phyloP scores from a whole-genome alignment of 2,113 vertebrate genomes.

The Natator depressus region DNA sequence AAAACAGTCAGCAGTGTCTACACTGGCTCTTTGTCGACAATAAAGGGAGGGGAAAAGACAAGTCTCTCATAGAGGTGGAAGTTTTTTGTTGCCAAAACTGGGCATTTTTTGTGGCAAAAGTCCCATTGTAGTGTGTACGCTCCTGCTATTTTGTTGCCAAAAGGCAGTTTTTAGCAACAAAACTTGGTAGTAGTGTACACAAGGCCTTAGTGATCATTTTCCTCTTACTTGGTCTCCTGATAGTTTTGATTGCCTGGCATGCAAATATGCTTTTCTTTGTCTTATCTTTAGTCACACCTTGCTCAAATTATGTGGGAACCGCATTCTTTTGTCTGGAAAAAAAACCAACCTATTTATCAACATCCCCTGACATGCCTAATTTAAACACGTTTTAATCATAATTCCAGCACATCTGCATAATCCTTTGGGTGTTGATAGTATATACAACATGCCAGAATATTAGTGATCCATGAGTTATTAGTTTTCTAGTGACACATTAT shows the following conservation, averaged over 20 bases:
- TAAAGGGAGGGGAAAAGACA: too few relatives aligned
- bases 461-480: neutral
- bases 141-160: too few relatives aligned
- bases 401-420: neutral
- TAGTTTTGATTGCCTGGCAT: neutral
- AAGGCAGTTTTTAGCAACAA: too few relatives aligned
- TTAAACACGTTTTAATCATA: neutral
- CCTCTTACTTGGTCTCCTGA: neutral
- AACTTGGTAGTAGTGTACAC: too few relatives aligned
- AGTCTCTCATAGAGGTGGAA: too few relatives aligned
- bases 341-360: neutral
- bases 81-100: too few relatives aligned
- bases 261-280: neutral
- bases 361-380: neutral
- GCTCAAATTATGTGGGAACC: neutral
- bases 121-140: too few relatives aligned
- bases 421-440: neutral
- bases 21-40: too few relatives aligned
- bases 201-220: neutral
- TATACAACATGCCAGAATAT: neutral
- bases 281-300: neutral
- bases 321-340: neutral
- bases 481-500: neutral
- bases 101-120: too few relatives aligned
- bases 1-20: too few relatives aligned